These are phyloP conservation scores for Drosophila tani DNA, from an alignment of 1,140 invertebrate genomes.

Conservation along the genomic window DNA sequence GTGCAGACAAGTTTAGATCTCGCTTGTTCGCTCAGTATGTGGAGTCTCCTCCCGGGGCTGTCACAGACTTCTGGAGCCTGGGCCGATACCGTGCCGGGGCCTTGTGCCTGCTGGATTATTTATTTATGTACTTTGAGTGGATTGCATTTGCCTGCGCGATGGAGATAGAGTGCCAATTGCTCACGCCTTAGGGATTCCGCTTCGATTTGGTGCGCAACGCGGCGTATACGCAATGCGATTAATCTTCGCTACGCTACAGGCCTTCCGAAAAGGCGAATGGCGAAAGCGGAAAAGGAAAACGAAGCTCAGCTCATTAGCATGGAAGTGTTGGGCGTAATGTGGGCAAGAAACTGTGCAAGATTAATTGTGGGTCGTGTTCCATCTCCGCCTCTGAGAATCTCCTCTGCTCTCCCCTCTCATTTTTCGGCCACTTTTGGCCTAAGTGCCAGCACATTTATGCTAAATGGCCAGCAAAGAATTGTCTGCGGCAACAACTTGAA, in stretches of 20 bases:
- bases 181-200: constrained; percentile 46
- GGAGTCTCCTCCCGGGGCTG: constrained; percentile 22
- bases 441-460: constrained; percentile 65
- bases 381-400: constrained; percentile 18
- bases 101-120: constrained; percentile 51
- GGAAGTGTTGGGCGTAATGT: constrained; percentile 15
- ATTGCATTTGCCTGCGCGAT: constrained; percentile 42
- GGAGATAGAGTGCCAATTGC: constrained; percentile 71
- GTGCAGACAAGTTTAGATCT: background rate
- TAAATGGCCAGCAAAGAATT: constrained; percentile 61
- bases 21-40: background rate
- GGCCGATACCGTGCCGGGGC: constrained; percentile 6
- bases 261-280: background rate
- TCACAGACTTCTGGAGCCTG: constrained; percentile 74
- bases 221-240: constrained; percentile 67
- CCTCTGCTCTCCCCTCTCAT: background rate
- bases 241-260: constrained; percentile 39
- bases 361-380: constrained; percentile 47
- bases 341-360: constrained; percentile 37
- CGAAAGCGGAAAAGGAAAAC: constrained; percentile 1
- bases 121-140: constrained; percentile 36
- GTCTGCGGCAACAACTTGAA: constrained; percentile 57
- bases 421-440: constrained; percentile 33
- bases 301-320: constrained; percentile 32
- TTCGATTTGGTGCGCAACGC: constrained; percentile 49